phyloP scores from a whole-genome alignment of 2,113 vertebrate species.

The Sminthopsis crassicaudata region DNA sequence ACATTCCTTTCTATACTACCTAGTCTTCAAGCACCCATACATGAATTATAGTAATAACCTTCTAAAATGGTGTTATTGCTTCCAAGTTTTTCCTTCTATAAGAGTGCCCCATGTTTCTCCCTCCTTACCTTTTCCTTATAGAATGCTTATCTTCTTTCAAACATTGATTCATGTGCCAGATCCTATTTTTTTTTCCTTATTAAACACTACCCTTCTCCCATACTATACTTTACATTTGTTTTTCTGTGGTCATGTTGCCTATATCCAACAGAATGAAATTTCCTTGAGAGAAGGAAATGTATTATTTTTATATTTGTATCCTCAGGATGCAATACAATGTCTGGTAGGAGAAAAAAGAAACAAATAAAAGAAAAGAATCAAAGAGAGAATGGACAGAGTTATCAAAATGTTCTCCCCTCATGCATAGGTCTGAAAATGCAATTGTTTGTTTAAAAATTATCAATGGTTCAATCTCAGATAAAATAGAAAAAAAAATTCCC shows the following conservation, averaged over 20 bases:
- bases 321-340: neutral
- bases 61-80: neutral
- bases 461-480: neutral
- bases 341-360: neutral
- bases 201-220: neutral
- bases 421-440: neutral
- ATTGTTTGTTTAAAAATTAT: neutral
- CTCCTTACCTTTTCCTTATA: neutral
- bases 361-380: neutral
- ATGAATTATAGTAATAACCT: neutral
- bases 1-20: neutral
- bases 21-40: neutral
- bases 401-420: neutral
- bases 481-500: neutral
- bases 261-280: neutral
- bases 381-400: neutral
- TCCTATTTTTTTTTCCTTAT: neutral
- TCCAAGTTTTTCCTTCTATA: neutral
- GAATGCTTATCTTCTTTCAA: neutral
- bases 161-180: neutral
- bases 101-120: neutral
- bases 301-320: neutral
- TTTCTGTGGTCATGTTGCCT: neutral
- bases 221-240: neutral
- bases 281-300: neutral